A percentile compares a stretch with the other conserved stretches of the same genome.
Conservation (phyloP, 2,888 invertebrate genomes). For the Tipula helvola region DNA sequence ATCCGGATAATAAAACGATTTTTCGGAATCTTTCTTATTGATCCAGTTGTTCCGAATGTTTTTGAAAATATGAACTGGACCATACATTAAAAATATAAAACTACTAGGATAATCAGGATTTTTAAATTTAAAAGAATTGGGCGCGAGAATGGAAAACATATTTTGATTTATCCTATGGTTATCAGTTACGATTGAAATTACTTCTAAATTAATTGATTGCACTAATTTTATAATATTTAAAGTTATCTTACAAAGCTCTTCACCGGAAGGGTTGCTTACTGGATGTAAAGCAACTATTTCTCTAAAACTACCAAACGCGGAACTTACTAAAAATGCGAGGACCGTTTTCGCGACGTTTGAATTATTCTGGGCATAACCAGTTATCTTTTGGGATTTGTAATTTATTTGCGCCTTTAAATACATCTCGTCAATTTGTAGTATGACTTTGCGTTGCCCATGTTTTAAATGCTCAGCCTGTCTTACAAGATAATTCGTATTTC, state of each 20-base stretch:
- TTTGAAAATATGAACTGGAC: background rate
- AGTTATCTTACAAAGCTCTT: background rate
- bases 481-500: background rate
- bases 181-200: background rate
- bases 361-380: background rate
- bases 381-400: background rate
- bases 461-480: background rate
- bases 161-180: constrained; percentile 6
- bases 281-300: background rate
- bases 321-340: too few species aligned
- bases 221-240: background rate
- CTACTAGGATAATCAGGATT: background rate
- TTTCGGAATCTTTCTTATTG: background rate
- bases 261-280: background rate
- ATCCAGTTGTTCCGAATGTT: constrained; percentile 7
- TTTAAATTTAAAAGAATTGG: background rate
- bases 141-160: background rate
- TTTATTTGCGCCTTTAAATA: constrained; percentile 5
- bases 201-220: background rate
- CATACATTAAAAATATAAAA: background rate
- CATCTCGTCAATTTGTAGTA: background rate
- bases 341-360: background rate
- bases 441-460: background rate
- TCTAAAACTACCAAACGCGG: background rate
- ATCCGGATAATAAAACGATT: constrained; percentile 7